A percentile compares a stretch with the other conserved stretches of the same genome.
Evolutionary conservation across 2,797 vertebrate genomes (phyloP).

Genomic region (Acanthis flammea): DNA sequence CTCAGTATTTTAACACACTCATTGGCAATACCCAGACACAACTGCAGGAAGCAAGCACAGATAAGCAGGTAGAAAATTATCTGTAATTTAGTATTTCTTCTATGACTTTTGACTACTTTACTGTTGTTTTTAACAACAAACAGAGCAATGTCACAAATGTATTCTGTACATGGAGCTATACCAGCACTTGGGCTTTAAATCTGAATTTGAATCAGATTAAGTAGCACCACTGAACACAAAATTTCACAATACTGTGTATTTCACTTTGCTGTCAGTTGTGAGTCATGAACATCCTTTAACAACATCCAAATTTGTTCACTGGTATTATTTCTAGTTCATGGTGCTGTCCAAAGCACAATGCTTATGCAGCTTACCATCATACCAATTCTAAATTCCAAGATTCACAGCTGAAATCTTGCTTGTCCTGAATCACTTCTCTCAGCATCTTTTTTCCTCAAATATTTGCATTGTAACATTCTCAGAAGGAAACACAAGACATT

Average conservation of each 20-base stretch:
- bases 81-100: background rate
- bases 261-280: background rate
- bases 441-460: background rate
- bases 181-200: background rate
- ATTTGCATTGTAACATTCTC: background rate
- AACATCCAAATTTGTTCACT: background rate
- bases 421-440: background rate
- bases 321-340: background rate
- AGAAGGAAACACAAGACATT: background rate
- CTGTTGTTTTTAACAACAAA: background rate
- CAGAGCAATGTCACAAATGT: background rate
- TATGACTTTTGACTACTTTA: background rate
- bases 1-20: background rate
- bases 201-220: background rate
- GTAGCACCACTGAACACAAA: background rate
- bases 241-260: background rate
- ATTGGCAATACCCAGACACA: background rate
- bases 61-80: background rate
- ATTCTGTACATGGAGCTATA: background rate
- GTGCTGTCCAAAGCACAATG: background rate
- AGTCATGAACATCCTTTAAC: background rate
- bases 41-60: background rate
- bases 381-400: background rate
- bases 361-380: background rate
- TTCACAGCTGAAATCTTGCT: background rate